phyloP scores from a whole-genome alignment of 1,140 invertebrate species.

The Macrocentrus cingulum region DNA sequence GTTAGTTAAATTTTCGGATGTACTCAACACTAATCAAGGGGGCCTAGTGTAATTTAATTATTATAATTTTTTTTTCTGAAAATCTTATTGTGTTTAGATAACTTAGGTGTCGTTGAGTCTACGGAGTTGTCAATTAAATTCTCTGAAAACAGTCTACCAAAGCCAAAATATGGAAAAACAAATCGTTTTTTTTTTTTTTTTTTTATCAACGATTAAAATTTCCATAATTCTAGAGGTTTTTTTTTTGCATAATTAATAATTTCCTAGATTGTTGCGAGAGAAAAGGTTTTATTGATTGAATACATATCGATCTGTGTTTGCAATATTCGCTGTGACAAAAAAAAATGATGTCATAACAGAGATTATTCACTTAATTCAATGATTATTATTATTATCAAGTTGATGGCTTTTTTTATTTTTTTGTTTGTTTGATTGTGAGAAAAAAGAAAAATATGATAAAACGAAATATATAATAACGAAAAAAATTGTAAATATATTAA shows the following conservation, averaged over 20 bases:
- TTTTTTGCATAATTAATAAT: slow-evolving; percentile 34
- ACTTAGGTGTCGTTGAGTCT: neutral
- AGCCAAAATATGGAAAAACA: neutral
- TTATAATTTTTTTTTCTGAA: neutral
- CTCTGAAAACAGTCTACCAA: slow-evolving; percentile 13
- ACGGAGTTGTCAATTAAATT: slow-evolving; percentile 7
- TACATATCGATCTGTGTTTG: slow-evolving; percentile 28
- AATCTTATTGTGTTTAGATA: slow-evolving; percentile 11
- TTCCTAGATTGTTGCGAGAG: slow-evolving; percentile 43
- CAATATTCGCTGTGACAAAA: slow-evolving; percentile 24
- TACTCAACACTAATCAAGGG: slow-evolving; percentile 6
- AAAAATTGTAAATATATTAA: neutral
- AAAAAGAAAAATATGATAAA: neutral
- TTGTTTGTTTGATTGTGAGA: neutral
- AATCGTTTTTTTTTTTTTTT: slow-evolving; percentile 9
- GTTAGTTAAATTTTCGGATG: neutral
- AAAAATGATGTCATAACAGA: neutral
- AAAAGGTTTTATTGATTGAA: slow-evolving; percentile 30
- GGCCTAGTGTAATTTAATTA: slow-evolving; percentile 17
- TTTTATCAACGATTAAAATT: neutral
- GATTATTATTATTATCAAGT: neutral
- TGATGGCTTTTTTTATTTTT: neutral
- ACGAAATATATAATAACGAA: too few species aligned
- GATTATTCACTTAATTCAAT: neutral
- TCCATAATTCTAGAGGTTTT: neutral